Base-by-base conservation (phyloP, 2,113 vertebrate species). In the Zosterops japonicus region DNA sequence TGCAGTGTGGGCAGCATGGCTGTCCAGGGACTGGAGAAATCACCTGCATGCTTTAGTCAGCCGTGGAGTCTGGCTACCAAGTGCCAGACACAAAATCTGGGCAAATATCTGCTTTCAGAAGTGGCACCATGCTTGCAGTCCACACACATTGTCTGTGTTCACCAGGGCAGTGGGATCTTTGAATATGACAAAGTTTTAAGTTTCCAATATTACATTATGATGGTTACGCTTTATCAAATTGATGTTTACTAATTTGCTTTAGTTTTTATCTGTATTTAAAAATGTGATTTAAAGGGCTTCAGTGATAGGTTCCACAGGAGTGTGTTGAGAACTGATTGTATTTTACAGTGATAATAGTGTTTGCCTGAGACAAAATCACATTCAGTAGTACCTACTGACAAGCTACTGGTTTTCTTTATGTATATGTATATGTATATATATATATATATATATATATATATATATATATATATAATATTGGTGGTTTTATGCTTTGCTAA, bases 1-100 rank as follows among this genome's bases (percentile, higher is more conserved):
- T 59, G 49, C 0, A 1, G 47, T 14, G 1, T 0, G 2, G 77
- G 65, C 57, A 82, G 24, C 3, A 2, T 5, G 31, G 42, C 50
- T 82, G 0, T 41, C 56, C 18, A 1, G 27, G 49, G 90, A 14
- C 14, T 42, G 49, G 44, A 47, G 67, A 41, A 69, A 52, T n/a
- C 44, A 23, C 23, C 31, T 15, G 13, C 0, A 0, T 14, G 29
- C 20, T 64, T 68, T n/a, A 49, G 14, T 52, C 57, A 85, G 57
- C 27, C 1, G 0, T 8, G 20, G 27, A 1, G 0, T 23, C 36
- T 72, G 57, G 19, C 57, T 69, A 9, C 33, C 49, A 33, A 71
- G 57, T 11, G 61, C 21, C 49, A 82, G 75, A 42, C 42, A 41
- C 16, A 70, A 74, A 74, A 75, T 6, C 39, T 52, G 31, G 29